Evolutionary conservation across 2,113 vertebrate genomes (phyloP), one percentile per base, ranked within the genome.

Genomic region (Pogonocichla stellata): DNA sequence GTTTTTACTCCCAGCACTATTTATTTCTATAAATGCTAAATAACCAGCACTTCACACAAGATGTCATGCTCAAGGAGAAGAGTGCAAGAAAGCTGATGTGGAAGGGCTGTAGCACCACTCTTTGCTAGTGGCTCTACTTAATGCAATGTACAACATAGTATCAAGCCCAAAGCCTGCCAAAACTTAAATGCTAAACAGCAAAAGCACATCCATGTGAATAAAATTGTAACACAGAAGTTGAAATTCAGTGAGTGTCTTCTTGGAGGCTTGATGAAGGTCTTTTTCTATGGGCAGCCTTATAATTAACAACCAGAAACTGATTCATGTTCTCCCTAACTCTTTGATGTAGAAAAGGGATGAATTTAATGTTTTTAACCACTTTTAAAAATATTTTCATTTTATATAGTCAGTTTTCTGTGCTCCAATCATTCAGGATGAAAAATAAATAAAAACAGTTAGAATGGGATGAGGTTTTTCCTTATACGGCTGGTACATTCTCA

Each of bases 1-100:
- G 29, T 8, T 34, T 92, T 69, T 82, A 74, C 36, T 81, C 50
- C 24, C 33, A 10, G 70, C 60, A 33, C 28, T 71, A n/a, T 86
- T 95, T 84, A 88, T 72, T 95, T 93, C 90, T 88, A 65, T 66
- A 87, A 96, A 95, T 50, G 60, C 31, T 65, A 93, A 93, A 89
- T 90, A 91, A n/a, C 62, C 65, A 62, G 56, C 47, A 66, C 23
- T 69, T 95, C 72, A 84, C 54, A 47, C 40, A 79, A 89, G 80
- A 70, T 38, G 14, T 38, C 58, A 54, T 4, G 8, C 45, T 92
- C 80, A 92, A 69, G 42, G 16, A 89, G 43, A 74, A 80, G 19
- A 58, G 26, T 48, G 70, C 43, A 88, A 97, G 56, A 48, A 92
- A 72, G 36, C 64, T 6, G 24, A 85, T 33, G n/a, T 47, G 53